These are phyloP conservation scores for Shargacucullia verbasci DNA, from an alignment of 2,888 invertebrate genomes.

Conservation along the genomic window DNA sequence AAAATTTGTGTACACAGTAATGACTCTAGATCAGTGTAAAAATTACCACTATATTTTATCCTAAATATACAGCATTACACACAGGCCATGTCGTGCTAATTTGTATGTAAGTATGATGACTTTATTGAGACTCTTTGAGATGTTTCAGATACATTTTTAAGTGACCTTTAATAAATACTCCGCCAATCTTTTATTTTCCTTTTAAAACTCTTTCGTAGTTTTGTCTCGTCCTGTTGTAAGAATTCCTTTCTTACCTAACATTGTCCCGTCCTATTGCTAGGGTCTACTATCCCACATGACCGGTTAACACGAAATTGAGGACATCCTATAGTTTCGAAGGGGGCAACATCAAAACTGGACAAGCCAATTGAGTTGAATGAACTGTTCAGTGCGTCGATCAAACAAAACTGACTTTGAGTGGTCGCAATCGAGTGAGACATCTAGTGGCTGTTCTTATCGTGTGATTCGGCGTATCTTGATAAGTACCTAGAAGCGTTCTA, in stretches of 20 bases:
- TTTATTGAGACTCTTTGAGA: too few species aligned
- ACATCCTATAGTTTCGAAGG: slow-evolving; percentile 59
- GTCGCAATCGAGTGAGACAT: slow-evolving; percentile 9
- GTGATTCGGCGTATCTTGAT: slow-evolving; percentile 39
- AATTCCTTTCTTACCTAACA: not conserved
- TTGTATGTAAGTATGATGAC: too few species aligned
- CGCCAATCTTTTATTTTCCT: too few species aligned
- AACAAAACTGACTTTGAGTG: slow-evolving; percentile 27
- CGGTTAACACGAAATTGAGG: slow-evolving; percentile 46
- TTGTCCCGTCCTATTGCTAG: not conserved
- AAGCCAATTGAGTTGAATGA: slow-evolving; percentile 51
- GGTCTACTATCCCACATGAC: slow-evolving; percentile 11
- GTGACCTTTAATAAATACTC: too few species aligned
- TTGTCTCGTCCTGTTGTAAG: too few species aligned
- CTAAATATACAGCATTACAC: too few species aligned
- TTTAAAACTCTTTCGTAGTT: too few species aligned
- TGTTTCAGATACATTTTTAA: too few species aligned
- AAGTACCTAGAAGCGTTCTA: slow-evolving; percentile 25
- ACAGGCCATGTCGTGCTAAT: too few species aligned
- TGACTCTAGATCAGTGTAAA: too few species aligned
- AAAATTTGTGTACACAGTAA: too few species aligned
- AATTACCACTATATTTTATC: too few species aligned
- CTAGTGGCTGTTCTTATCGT: slow-evolving; percentile 24
- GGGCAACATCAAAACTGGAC: slow-evolving; percentile 43
- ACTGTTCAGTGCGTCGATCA: slow-evolving; percentile 26